phyloP scores from a whole-genome alignment of 2,888 invertebrate genomes.

The Trachelus iudaicus region DNA sequence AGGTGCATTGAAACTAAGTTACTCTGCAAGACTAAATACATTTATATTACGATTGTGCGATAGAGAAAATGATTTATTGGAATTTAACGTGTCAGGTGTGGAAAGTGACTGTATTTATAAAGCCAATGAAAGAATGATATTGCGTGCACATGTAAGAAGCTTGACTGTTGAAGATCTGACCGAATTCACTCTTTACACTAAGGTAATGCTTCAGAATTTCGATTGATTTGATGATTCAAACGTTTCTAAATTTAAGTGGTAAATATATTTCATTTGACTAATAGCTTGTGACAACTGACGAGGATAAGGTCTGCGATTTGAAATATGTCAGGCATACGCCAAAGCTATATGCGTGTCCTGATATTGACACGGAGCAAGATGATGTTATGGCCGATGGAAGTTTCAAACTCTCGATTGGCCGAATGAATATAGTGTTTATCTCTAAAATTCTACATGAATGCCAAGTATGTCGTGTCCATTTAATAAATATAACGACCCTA shows the following conservation, averaged over 20 bases:
- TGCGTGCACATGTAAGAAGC: slow-evolving; percentile 76
- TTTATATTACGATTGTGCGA: slow-evolving; percentile 76
- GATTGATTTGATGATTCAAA: background rate
- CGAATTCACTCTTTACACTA: slow-evolving; percentile 80
- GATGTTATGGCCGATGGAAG: slow-evolving; percentile 76
- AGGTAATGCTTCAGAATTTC: slow-evolving; percentile 66
- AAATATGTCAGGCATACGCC: slow-evolving; percentile 80
- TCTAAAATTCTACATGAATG: slow-evolving; percentile 74
- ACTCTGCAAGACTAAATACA: slow-evolving; percentile 72
- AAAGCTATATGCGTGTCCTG: slow-evolving; percentile 67
- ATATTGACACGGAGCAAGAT: slow-evolving; percentile 66
- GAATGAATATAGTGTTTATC: slow-evolving; percentile 78
- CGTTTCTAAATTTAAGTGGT: background rate
- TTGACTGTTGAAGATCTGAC: slow-evolving; percentile 79
- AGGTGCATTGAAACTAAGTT: slow-evolving; percentile 69
- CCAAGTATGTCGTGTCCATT: slow-evolving; percentile 67
- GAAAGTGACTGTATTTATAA: slow-evolving; percentile 83
- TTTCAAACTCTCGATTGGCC: slow-evolving; percentile 76
- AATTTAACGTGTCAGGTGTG: slow-evolving; percentile 73
- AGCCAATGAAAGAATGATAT: slow-evolving; percentile 80
- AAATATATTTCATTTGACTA: slow-evolving; percentile 30
- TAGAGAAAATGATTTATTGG: slow-evolving; percentile 77
- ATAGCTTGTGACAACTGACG: slow-evolving; percentile 80
- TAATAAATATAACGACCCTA: background rate
- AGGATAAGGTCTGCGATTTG: slow-evolving; percentile 82